Base-by-base conservation (phyloP, 2,888 invertebrate genomes). In the Tachina grossa region DNA sequence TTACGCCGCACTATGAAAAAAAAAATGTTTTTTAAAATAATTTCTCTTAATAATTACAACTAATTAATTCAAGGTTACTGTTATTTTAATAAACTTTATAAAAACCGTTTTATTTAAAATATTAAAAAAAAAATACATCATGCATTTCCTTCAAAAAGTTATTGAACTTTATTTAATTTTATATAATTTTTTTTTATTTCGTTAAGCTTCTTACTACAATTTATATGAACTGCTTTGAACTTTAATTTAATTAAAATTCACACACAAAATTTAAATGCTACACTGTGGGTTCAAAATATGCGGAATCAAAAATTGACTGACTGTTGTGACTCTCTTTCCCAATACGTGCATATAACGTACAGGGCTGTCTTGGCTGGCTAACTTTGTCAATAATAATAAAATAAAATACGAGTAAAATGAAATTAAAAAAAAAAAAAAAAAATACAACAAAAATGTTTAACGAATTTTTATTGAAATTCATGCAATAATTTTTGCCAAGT, bases 141-240 rank as follows among this genome's bases (percentile, higher is more conserved):
- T 31, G 31, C 59, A n/a, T 83, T 72, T 72, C 57, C 16, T 47
- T 1, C 5, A 14, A 57, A 53, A 66, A 72, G 71, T 66, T 80
- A 77, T 81, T 84, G 80, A 80, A 76, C 79, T 59, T 43, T 78
- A 53, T 16, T 49, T 41, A 11, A 57, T 16, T 41, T 22, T 9
- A 47, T 31, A 31, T 31, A 31, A n/a, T n/a, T 22, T 43, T 22
- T n/a, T 31, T 31, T 31, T 31, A 0, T 6, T 31, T 31, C 31
- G 31, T 31, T 31, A 31, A 31, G 31, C n/a, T n/a, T n/a, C 31
- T 31, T 31, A 31, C 31, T 31, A 6, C 31, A 31, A 47, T 41
- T 57, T 47, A 31, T 31, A 10, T 83, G 74, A 85, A 78, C 77
- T 63, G 82, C 83, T 82, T 71, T 85, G 85, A 82, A 85, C 85